Evolutionary conservation across 2,888 invertebrate species (phyloP).

Genomic region (Blomia tropicalis): DNA sequence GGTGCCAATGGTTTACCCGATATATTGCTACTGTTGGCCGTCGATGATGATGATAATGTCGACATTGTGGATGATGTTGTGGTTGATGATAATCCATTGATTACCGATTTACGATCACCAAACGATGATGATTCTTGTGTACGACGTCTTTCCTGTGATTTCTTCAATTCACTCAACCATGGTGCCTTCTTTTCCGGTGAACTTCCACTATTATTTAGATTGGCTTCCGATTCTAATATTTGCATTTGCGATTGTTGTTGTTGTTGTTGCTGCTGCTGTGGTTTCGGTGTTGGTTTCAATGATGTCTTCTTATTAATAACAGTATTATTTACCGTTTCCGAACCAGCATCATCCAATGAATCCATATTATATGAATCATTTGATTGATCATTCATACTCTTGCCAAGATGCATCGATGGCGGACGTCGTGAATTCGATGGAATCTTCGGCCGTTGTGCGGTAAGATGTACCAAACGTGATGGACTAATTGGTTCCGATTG

Average conservation of each 20-base stretch:
- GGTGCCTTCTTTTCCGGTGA: constrained; percentile 38
- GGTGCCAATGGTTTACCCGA: not conserved
- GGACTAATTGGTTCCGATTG: not conserved
- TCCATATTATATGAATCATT: not conserved
- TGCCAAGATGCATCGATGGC: constrained; percentile 39
- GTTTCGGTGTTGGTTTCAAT: not conserved
- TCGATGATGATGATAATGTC: not conserved
- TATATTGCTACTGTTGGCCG: not conserved
- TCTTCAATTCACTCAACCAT: constrained; percentile 64
- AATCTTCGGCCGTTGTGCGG: constrained; percentile 43
- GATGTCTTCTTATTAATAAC: not conserved
- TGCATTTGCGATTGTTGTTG: not conserved
- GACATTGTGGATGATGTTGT: not conserved
- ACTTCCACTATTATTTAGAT: constrained; percentile 25
- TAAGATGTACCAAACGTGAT: constrained; percentile 35
- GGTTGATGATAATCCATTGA: not conserved
- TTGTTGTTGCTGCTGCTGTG: not conserved
- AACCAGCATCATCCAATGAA: not conserved
- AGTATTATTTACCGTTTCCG: not conserved
- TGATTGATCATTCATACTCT: not conserved
- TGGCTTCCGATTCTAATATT: not conserved
- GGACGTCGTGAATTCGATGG: constrained; percentile 45
- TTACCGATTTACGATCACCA: constrained; percentile 1
- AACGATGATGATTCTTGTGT: not conserved
- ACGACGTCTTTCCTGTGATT: constrained; percentile 44